Base-by-base conservation (phyloP, 2,113 vertebrate genomes). In the Syngnathoides biaculeatus region DNA sequence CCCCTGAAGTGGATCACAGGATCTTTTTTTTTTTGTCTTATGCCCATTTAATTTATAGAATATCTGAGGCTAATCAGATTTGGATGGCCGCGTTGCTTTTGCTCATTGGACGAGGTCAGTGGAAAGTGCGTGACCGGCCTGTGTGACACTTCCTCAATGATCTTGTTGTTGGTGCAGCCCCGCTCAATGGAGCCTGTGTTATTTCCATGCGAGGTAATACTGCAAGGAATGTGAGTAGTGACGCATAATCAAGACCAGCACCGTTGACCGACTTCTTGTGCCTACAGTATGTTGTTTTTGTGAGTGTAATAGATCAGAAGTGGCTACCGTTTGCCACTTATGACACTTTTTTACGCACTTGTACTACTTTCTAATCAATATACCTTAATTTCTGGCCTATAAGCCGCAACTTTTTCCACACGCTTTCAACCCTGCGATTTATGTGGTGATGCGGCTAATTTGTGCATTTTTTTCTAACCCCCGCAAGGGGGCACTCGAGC, bases 131-230 rank as follows among this genome's bases (percentile, higher is more conserved):
- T 89, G 81, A 86, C 81, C 78, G 64, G 78, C 59, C 69, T 68
- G 71, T 67, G 74, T 68, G 77, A 90, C 81, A 80, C 79, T 83
- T 82, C 83, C 81, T 88, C 82, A 88, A 86, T 88, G 84, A 87
- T 83, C 74, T 70, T 77, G 82, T 85, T 88, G 81, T 86, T 87
- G 79, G 64, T 80, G 84, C 74, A 71, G 20, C 26, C 63, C 40
- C 58, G 64, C 84, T 91, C 80, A 88, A 83, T 88, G 74, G 85
- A 81, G 73, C 80, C 85, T 86, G 82, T 91, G 87, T 86, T 87
- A 74, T 80, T 83, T 68, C 76, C 75, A 67, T 67, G 66, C 69
- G 61, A 80, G 77, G 81, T 86, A 87, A 87, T 87, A 62, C 81
- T 80, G 74, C 60, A 10, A 84, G 82, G 87, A 91, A 88, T 87